Conservation (phyloP, 2,113 vertebrate species). For the Phrynocephalus versicolor region DNA sequence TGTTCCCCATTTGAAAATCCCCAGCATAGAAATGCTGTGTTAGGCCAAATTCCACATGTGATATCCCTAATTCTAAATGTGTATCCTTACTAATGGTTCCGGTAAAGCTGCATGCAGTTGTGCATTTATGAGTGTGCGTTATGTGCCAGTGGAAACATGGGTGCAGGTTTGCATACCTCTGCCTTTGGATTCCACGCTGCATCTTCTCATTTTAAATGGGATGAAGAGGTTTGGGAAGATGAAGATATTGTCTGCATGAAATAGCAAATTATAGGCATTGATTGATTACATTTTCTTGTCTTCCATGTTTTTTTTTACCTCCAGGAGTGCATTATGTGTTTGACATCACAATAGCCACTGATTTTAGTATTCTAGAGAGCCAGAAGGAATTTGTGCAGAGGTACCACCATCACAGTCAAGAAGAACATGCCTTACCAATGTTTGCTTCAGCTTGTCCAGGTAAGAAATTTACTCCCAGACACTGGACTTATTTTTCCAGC, state of each 20-base stretch:
- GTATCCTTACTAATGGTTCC: neutral
- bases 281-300: neutral
- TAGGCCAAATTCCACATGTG: neutral
- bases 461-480: slow-evolving; percentile 62
- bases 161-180: neutral
- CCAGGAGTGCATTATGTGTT: slow-evolving; percentile 91
- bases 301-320: neutral
- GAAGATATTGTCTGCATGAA: no score
- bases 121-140: neutral
- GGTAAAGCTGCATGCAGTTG: neutral
- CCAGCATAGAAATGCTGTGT: neutral
- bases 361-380: slow-evolving; percentile 94
- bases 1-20: neutral
- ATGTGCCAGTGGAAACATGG: neutral
- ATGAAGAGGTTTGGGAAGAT: neutral
- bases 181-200: neutral
- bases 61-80: no score
- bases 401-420: slow-evolving; percentile 84
- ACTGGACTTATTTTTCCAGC: neutral
- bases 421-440: slow-evolving; percentile 88
- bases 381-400: slow-evolving; percentile 92
- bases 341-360: slow-evolving; percentile 87
- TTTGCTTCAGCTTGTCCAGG: slow-evolving; percentile 96
- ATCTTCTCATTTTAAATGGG: neutral
- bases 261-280: no score